Evolutionary conservation across 1,140 invertebrate genomes (phyloP), one percentile per base, ranked within the genome.

Genomic region (Bombus waltoni): DNA sequence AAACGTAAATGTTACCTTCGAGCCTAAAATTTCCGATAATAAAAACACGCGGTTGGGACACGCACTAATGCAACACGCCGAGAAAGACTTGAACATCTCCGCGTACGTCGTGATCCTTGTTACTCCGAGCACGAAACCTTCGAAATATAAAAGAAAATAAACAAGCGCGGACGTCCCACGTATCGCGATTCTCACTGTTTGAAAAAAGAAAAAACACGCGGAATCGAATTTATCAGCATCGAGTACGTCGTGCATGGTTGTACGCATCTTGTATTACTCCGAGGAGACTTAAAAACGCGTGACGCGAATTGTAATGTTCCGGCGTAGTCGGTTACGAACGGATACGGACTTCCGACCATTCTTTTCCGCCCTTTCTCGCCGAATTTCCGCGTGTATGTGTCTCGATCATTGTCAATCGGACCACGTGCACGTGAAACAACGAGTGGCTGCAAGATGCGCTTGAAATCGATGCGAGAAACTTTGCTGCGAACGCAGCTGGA

Each of bases 281-380:
- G 42, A 11, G 10, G 47, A 62, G 74, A 74, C 28, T 62, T 62
- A 9, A 74, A 44, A 38, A 13, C 32, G 76, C 73, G 59, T 80
- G 75, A 82, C 47, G 32, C 71, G 71, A 81, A 88, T 88, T 62
- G 2, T 66, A 86, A 87, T 80, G 22, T 38, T 15, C 47, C 8
- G 53, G 74, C 5, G 2, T 11, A 79, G 44, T 5, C 1, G 32
- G 28, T 57, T 25, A 71, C 57, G 18, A 62, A 82, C 83, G 79
- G 75, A 86, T 87, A 78, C 42, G 73, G 62, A 84, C 72, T 81
- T 90, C 88, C 68, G 66, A 89, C 62, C 59, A 62, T 62, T 72
- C 72, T 59, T 77, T 87, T n/a, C 65, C 53, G 65, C 53, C 44
- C 28, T 78, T 83, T 42, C 38, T 71, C 47, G 59, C 59, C 40